Percentiles rank a stretch among this genome's conserved stretches.
These are phyloP conservation scores for Silurus meridionalis DNA, from an alignment of 2,113 vertebrate species.

Conservation along the genomic window DNA sequence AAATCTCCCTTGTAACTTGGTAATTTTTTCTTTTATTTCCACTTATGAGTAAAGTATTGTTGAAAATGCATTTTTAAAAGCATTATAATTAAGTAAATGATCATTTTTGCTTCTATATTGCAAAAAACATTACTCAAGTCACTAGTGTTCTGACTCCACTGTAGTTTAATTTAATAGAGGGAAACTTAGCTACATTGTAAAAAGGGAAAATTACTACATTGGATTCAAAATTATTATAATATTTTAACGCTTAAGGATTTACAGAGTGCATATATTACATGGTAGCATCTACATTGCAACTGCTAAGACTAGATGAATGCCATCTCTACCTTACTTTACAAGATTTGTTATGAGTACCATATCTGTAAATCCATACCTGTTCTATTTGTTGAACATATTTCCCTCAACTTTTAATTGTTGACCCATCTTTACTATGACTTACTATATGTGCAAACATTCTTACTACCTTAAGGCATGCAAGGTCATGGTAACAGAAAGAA, in stretches of 20 bases:
- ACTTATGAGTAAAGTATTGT: background rate
- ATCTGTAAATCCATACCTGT: background rate
- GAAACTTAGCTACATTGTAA: background rate
- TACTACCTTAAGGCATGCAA: background rate
- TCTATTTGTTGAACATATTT: background rate
- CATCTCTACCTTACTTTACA: background rate
- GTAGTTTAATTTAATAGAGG: background rate
- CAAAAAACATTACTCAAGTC: background rate
- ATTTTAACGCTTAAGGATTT: background rate
- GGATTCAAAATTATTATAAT: background rate
- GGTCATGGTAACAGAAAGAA: background rate
- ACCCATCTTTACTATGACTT: background rate
- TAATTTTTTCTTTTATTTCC: background rate
- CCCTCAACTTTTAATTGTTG: background rate
- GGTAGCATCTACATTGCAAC: background rate
- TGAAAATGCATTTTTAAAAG: slow-evolving; percentile 18
- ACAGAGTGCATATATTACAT: background rate
- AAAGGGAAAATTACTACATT: background rate
- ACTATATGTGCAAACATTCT: background rate
- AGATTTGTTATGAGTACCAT: slow-evolving; percentile 4
- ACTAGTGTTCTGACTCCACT: background rate
- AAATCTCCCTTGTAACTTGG: background rate
- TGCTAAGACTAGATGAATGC: background rate
- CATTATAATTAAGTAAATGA: background rate
- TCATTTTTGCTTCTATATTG: background rate